phyloP scores from a whole-genome alignment of 2,797 vertebrate genomes.

The Characodon lateralis region DNA sequence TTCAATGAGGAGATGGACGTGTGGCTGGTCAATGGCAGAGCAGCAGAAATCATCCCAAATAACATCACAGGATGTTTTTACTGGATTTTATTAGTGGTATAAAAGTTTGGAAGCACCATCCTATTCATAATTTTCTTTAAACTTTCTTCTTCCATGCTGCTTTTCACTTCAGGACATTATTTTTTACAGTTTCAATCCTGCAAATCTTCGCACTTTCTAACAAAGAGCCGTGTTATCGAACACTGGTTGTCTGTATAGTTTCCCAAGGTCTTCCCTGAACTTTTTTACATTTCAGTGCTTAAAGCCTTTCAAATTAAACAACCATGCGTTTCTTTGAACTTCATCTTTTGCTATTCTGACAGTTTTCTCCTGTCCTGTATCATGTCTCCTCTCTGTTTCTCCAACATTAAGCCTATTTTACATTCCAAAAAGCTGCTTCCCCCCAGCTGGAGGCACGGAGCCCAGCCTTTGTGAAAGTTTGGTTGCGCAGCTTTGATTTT shows the following conservation, averaged over 20 bases:
- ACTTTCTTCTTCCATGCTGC: background rate
- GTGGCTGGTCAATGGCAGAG: background rate
- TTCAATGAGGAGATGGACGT: background rate
- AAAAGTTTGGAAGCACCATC: background rate
- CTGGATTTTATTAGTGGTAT: background rate
- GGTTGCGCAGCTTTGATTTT: background rate
- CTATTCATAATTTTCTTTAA: background rate
- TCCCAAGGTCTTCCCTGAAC: background rate
- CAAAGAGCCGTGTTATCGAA: background rate
- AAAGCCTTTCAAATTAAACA: background rate
- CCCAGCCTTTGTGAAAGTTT: background rate
- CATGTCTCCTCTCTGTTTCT: background rate
- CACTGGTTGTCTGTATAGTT: background rate
- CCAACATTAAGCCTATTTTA: background rate
- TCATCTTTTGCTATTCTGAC: background rate
- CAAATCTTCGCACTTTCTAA: background rate
- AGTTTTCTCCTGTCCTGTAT: background rate
- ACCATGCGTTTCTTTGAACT: background rate
- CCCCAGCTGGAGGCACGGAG: background rate
- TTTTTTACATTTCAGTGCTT: background rate
- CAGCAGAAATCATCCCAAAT: background rate
- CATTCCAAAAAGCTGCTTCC: constrained; percentile 5
- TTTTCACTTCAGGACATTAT: constrained; percentile 2
- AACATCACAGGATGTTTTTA: background rate
- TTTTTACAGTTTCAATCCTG: background rate